Conservation (phyloP, 2,113 vertebrate genomes). For the Rhinopomastus cyanomelas region DNA sequence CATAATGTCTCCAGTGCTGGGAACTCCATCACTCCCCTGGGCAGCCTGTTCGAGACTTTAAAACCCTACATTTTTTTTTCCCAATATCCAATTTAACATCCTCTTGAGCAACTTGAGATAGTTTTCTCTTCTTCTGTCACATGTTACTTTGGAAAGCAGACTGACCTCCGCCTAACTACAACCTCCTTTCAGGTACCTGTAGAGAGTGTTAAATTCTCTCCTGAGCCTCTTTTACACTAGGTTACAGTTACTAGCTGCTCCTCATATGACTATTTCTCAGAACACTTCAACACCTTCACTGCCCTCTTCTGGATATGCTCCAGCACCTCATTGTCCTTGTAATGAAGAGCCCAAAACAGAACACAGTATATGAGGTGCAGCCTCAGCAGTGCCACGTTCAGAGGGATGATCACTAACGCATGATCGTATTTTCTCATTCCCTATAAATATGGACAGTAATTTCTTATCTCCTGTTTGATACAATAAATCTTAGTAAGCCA, state of each 20-base stretch:
- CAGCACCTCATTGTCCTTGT: too few relatives aligned
- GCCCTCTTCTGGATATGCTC: not conserved
- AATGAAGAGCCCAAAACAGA: too few relatives aligned
- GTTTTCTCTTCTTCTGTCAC: not conserved
- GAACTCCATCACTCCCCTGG: not conserved
- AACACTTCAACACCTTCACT: too few relatives aligned
- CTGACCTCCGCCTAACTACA: too few relatives aligned
- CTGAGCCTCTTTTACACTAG: not conserved
- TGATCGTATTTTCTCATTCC: not conserved
- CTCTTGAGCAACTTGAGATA: not conserved
- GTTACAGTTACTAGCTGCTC: accelerated
- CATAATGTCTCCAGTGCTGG: accelerated
- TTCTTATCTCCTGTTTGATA: not conserved
- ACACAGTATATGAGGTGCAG: too few relatives aligned
- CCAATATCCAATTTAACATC: too few relatives aligned
- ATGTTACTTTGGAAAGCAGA: too few relatives aligned
- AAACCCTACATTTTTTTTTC: not conserved
- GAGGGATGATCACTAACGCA: not conserved
- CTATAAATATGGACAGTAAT: not conserved
- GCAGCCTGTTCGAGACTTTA: not conserved
- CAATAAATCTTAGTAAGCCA: not conserved
- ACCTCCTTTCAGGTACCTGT: not conserved
- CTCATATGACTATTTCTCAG: not conserved
- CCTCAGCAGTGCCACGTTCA: not conserved
- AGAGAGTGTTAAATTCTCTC: not conserved